Evolutionary conservation across 2,113 vertebrate genomes (phyloP), one percentile per base, ranked within the genome.

Genomic region (Parotia lawesii): DNA sequence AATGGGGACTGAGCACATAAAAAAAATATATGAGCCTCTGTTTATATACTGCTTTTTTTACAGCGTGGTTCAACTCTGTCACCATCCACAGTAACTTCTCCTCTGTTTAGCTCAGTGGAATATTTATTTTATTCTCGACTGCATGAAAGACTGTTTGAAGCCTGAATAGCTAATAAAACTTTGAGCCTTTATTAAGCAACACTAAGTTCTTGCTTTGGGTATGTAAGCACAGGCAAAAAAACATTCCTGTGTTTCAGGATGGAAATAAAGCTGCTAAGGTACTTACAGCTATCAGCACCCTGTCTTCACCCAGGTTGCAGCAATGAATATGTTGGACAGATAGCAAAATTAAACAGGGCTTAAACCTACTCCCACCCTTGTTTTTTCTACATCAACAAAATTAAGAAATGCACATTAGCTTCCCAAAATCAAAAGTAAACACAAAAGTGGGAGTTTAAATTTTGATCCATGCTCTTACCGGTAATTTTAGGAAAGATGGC

Each of bases 161-260:
- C 12, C 58, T 80, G 87, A 83, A 80, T n/a, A 91, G 70, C 54
- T 87, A 89, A 85, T 91, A 96, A 94, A 94, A 87, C 20, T 79
- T 87, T 37, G 42, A 40, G 48, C 40, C n/a, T 91, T 91, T 87
- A 79, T 58, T 61, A 90, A 87, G 80, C 56, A 93, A 50, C 70
- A 44, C 11, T 29, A 81, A 69, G 75, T 47, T 89, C 45, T 72
- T 83, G 45, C 31, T 53, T 76, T 27, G 79, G 64, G 47, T 91
- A 83, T 44, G 47, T 69, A 72, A 91, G 62, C 78, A 90, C 22
- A 69, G 50, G 29, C 40, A 79, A 76, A 85, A 85, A 76, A 79
- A 44, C 16, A 54, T 54, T 42, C 38, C 23, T 10, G 0, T 53
- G 23, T 79, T 88, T 88, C 50, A 85, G 42, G 38, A 61, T 44